phyloP scores from a whole-genome alignment of 64 coral and sea anemone species.

The Montipora capricornis region DNA sequence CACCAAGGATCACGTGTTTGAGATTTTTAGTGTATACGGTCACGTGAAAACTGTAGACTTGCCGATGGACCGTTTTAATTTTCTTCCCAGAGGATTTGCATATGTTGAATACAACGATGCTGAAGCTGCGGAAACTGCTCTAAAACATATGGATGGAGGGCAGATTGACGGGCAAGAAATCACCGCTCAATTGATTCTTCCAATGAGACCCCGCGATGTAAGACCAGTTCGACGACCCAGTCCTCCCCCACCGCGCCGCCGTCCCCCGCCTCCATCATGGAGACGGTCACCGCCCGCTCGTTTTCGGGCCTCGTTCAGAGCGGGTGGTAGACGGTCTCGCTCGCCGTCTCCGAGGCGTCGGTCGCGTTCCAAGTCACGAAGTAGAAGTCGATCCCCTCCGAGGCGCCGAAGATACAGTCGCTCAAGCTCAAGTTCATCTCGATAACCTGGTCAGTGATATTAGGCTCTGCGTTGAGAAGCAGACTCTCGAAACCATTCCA shows the following conservation, averaged over 20 bases:
- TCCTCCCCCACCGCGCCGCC: conserved; percentile 74
- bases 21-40: conserved; percentile 97
- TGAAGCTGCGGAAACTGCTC: conserved; percentile 83
- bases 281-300: conserved; percentile 85
- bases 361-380: conserved; percentile 82
- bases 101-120: conserved; percentile 95
- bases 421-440: conserved; percentile 89
- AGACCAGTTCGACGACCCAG: conserved; percentile 76
- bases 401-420: conserved; percentile 85
- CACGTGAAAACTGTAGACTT: conserved; percentile 93
- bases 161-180: conserved; percentile 98
- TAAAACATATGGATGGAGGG: conserved; percentile 98
- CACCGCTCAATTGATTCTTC: conserved; percentile 80
- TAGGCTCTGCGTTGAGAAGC: neutral
- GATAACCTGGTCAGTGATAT: neutral
- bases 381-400: conserved; percentile 81
- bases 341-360: conserved; percentile 79
- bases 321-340: conserved; percentile 80
- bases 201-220: conserved; percentile 70
- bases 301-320: conserved; percentile 73
- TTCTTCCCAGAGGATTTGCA: conserved; percentile 88
- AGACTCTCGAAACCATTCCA: neutral
- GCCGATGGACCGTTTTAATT: conserved; percentile 91
- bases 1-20: conserved; percentile 94
- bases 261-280: conserved; percentile 58